These are phyloP conservation scores for Asbolus verrucosus DNA, from an alignment of 1,140 invertebrate genomes.

Conservation along the genomic window DNA sequence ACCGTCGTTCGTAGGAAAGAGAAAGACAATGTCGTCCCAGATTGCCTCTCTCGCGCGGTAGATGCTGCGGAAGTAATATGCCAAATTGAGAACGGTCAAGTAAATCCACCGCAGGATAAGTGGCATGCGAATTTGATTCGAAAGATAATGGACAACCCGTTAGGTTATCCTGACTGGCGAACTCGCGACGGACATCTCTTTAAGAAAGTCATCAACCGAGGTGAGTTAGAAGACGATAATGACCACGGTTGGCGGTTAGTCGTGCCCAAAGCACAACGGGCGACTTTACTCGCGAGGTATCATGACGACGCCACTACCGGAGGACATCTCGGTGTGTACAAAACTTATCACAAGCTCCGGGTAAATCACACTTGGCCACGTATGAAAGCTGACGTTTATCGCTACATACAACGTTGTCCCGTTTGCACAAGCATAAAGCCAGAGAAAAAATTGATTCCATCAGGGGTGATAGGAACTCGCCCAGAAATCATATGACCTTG, in stretches of 20 bases:
- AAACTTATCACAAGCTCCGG: background rate
- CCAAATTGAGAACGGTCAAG: background rate
- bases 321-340: background rate
- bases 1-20: constrained; percentile 63
- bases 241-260: background rate
- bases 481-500: background rate
- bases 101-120: background rate
- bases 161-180: background rate
- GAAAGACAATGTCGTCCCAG: constrained; percentile 58
- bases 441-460: background rate
- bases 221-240: background rate
- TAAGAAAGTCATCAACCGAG: background rate
- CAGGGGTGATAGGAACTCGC: background rate
- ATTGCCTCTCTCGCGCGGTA: constrained; percentile 55
- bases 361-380: background rate
- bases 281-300: background rate
- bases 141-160: background rate
- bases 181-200: background rate
- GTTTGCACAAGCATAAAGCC: background rate
- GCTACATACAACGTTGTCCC: background rate
- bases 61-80: too few species aligned
- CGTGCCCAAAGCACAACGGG: background rate
- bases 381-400: background rate
- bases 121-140: too few species aligned
- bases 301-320: background rate